Conservation (phyloP, 1,140 invertebrate genomes). For the Conus ventricosus region DNA sequence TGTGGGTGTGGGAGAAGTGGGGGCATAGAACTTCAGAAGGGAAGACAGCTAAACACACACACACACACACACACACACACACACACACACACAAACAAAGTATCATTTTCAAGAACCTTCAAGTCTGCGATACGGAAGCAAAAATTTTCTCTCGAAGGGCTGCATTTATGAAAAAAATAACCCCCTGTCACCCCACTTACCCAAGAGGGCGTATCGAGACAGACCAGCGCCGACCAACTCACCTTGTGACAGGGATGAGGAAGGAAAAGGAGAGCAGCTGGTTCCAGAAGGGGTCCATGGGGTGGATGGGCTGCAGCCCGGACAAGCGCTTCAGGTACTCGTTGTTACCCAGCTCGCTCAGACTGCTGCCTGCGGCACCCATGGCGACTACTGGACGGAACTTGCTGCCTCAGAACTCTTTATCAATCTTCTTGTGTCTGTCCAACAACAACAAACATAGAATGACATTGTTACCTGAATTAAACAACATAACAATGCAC, state of each 20-base stretch:
- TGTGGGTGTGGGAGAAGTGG: no score
- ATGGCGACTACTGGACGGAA: slow-evolving; percentile 76
- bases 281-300: slow-evolving; percentile 96
- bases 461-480: not conserved
- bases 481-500: not conserved
- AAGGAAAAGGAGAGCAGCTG: slow-evolving; percentile 93
- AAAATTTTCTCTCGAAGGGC: no score
- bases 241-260: slow-evolving; percentile 74
- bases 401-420: not conserved
- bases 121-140: no score
- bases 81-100: no score
- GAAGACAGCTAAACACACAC: no score
- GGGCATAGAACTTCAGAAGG: no score
- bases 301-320: slow-evolving; percentile 85
- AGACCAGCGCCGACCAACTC: not conserved
- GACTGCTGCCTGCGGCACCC: slow-evolving; percentile 89
- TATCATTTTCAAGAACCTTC: no score
- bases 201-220: no score
- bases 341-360: slow-evolving; percentile 88
- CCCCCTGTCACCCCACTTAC: no score
- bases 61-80: no score
- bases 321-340: slow-evolving; percentile 87
- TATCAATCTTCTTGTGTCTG: not conserved
- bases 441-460: not conserved
- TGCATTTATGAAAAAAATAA: no score